phyloP scores from a whole-genome alignment of 2,797 vertebrate genomes.

The Potorous gilbertii region DNA sequence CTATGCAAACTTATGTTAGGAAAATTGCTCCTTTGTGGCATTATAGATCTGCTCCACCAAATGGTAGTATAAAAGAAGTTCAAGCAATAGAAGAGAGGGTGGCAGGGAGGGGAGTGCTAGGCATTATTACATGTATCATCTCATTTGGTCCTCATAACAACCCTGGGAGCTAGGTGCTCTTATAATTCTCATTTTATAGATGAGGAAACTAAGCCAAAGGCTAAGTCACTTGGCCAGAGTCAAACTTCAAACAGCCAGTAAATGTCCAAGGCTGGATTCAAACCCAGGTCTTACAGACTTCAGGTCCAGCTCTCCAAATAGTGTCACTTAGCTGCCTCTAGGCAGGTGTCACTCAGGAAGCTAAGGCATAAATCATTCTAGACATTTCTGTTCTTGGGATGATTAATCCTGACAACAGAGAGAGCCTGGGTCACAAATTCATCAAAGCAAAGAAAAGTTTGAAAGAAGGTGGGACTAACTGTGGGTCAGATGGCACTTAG shows the following conservation, averaged over 20 bases:
- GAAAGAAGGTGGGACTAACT: neutral
- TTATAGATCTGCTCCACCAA: neutral
- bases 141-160: neutral
- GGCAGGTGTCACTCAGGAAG: neutral
- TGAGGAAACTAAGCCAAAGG: neutral
- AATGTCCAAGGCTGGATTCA: neutral
- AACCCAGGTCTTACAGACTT: neutral
- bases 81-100: neutral
- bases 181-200: neutral
- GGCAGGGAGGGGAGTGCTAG: neutral
- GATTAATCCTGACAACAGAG: neutral
- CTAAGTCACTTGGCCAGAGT: neutral
- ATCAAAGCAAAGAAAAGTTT: neutral
- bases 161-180: neutral
- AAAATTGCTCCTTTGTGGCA: neutral
- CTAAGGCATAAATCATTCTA: neutral
- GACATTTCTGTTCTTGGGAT: constrained; percentile 35
- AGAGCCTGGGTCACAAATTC: neutral
- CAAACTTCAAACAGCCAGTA: neutral
- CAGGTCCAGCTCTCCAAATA: neutral
- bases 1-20: neutral
- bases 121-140: neutral
- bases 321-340: neutral
- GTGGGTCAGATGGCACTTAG: neutral
- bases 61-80: neutral